Evolutionary conservation across 2,797 vertebrate species (phyloP).

Genomic region (Gadopsis marmoratus): DNA sequence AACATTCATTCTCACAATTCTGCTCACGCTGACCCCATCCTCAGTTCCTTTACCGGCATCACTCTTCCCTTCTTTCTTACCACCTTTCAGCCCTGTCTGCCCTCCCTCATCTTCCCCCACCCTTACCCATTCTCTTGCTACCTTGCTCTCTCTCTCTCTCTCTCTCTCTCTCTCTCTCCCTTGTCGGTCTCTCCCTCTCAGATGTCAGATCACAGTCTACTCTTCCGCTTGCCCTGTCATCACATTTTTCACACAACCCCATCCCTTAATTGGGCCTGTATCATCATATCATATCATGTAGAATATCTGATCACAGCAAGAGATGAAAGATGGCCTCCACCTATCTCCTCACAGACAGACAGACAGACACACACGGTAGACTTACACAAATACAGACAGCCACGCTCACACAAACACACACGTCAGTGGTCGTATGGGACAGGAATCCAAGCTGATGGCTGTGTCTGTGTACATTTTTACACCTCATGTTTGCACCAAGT

Average conservation of each 20-base stretch:
- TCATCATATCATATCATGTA: slow-evolving; percentile 84
- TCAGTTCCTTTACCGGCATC: slow-evolving; percentile 76
- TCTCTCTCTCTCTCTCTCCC: slow-evolving; percentile 38
- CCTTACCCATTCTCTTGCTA: slow-evolving; percentile 45
- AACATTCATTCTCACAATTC: slow-evolving; percentile 64
- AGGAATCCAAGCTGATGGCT: slow-evolving; percentile 70
- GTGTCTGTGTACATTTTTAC: slow-evolving; percentile 74
- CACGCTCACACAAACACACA: slow-evolving; percentile 35
- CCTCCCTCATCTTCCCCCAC: slow-evolving; percentile 29
- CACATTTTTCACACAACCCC: slow-evolving; percentile 82
- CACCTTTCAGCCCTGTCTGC: slow-evolving; percentile 51
- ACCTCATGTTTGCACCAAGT: slow-evolving; percentile 75
- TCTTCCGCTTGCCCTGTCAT: slow-evolving; percentile 82
- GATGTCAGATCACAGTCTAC: slow-evolving; percentile 83
- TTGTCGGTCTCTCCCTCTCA: slow-evolving; percentile 73
- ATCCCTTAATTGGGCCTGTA: slow-evolving; percentile 84
- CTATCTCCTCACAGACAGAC: slow-evolving; percentile 65
- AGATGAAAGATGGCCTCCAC: slow-evolving; percentile 81
- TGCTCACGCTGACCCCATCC: slow-evolving; percentile 62
- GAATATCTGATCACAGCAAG: slow-evolving; percentile 76
- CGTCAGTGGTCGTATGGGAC: slow-evolving; percentile 67
- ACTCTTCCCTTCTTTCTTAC: slow-evolving; percentile 65
- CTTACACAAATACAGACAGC: slow-evolving; percentile 26
- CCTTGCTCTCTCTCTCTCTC: slow-evolving; percentile 30
- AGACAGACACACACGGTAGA: slow-evolving; percentile 15